These are phyloP conservation scores for Tyto alba DNA, from an alignment of 2,113 vertebrate species.

Conservation along the genomic window DNA sequence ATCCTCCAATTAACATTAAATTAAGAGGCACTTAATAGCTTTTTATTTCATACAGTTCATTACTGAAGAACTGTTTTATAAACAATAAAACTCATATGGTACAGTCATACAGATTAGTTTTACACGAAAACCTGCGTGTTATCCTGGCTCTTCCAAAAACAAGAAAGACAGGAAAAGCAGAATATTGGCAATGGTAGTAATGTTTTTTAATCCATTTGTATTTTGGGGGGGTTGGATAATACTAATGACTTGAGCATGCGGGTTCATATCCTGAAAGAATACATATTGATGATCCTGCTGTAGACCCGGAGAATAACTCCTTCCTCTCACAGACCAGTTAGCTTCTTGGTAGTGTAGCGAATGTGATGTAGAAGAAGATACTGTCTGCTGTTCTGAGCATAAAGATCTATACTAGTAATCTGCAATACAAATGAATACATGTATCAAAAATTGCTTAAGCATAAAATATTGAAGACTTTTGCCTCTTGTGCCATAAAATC, in stretches of 20 bases:
- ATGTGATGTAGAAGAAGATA: neutral
- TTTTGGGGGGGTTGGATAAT: neutral
- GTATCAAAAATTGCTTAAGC: neutral
- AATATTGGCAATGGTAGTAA: neutral
- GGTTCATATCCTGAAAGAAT: neutral
- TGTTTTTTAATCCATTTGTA: neutral
- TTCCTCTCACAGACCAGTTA: neutral
- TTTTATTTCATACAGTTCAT: neutral
- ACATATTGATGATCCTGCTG: neutral
- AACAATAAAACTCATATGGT: neutral
- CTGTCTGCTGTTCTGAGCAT: accelerated
- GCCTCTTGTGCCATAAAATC: neutral
- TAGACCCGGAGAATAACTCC: neutral
- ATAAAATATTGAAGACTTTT: neutral
- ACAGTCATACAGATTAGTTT: neutral
- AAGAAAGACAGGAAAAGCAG: neutral
- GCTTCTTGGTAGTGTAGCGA: neutral
- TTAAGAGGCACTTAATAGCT: neutral
- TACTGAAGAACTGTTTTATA: neutral
- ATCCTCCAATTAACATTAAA: neutral
- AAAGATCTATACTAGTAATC: neutral
- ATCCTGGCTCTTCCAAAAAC: neutral
- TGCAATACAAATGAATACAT: neutral
- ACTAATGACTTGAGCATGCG: neutral
- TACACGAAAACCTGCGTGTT: neutral